Conservation (phyloP, 2,113 vertebrate species). For the Calonectris borealis region DNA sequence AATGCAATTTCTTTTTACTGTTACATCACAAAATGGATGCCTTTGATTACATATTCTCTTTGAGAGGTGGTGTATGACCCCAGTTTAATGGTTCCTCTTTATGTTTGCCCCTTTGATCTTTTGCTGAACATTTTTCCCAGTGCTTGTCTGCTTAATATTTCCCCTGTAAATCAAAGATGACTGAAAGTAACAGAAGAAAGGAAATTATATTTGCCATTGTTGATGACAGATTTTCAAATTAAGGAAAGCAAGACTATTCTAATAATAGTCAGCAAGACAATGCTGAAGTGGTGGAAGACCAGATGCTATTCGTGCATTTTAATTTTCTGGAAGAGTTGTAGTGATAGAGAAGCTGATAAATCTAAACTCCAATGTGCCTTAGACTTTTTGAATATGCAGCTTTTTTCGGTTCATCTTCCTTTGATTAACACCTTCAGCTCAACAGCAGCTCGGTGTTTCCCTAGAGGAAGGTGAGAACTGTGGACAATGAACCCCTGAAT, state of each 20-base stretch:
- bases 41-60: conserved; percentile 39
- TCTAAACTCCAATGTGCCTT: not conserved
- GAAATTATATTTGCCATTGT: not conserved
- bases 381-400: not conserved
- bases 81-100: not conserved
- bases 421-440: not conserved
- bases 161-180: conserved; percentile 29
- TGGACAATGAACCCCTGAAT: not conserved
- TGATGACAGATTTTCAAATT: conserved; percentile 29
- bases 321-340: not conserved
- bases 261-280: not conserved
- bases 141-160: not conserved
- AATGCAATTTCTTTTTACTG: not conserved
- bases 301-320: not conserved
- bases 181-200: conserved; percentile 16
- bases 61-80: conserved; percentile 13
- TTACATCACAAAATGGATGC: not conserved
- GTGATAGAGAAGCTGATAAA: not conserved
- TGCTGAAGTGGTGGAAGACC: not conserved
- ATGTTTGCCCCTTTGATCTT: conserved; percentile 8
- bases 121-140: not conserved
- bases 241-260: not conserved
- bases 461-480: not conserved
- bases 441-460: not conserved
- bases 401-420: not conserved